Conservation (phyloP, 2,888 invertebrate genomes). For the Noctua fimbriata region DNA sequence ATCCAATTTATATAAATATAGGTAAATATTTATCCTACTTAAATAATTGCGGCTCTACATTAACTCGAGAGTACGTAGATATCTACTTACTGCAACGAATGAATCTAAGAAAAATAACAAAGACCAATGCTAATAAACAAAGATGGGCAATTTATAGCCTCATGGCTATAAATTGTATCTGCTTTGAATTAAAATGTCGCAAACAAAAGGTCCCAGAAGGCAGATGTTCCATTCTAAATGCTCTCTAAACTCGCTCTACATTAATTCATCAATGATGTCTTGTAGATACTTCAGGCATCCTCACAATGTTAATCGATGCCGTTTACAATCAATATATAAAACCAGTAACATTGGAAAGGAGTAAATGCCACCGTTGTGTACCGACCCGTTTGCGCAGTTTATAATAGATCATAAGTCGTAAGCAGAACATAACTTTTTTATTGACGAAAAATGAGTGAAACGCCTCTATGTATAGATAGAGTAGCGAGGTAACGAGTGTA, state of each 20-base stretch:
- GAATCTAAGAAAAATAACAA: background rate
- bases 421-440: conserved; percentile 78
- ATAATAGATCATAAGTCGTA: conserved; percentile 61
- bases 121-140: background rate
- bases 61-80: background rate
- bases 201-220: conserved; percentile 43
- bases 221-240: conserved; percentile 46
- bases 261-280: conserved; percentile 11
- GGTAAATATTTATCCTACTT: background rate
- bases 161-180: background rate
- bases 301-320: conserved; percentile 23
- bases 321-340: conserved; percentile 39
- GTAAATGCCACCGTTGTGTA: conserved; percentile 44
- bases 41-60: background rate
- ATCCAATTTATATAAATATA: background rate
- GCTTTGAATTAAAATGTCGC: conserved; percentile 45
- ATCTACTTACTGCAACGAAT: conserved; percentile 14
- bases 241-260: conserved; percentile 4
- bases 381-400: conserved; percentile 66
- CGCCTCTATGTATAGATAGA: conserved; percentile 79
- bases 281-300: conserved; percentile 17
- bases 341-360: conserved; percentile 34
- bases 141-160: too few relatives aligned
- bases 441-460: conserved; percentile 81
- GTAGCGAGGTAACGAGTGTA: conserved; percentile 70